Conservation (phyloP, 1,140 invertebrate genomes). For the Schlechtendalia chinensis region DNA sequence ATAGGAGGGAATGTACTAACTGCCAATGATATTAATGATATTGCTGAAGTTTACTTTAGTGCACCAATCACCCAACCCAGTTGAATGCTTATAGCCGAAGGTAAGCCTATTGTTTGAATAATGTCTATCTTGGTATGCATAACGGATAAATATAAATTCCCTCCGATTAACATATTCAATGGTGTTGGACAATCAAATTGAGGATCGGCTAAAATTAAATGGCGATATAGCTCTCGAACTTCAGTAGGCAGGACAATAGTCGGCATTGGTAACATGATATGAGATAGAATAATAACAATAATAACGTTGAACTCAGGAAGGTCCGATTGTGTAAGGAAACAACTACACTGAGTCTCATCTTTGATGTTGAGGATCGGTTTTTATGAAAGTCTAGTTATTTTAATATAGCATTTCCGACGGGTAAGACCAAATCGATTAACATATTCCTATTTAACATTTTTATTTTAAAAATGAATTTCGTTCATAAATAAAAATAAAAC, state of each 20-base stretch:
- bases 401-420: background rate
- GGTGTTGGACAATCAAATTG: background rate
- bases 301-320: background rate
- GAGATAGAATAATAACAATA: background rate
- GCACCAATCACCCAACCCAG: background rate
- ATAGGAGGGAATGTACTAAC: background rate
- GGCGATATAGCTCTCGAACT: background rate
- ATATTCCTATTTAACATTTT: too few relatives aligned
- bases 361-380: background rate
- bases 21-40: background rate
- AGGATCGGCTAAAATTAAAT: slow-evolving; percentile 8
- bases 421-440: background rate
- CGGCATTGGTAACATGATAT: background rate
- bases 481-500: too few relatives aligned
- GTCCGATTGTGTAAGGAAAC: background rate
- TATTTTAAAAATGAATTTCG: too few relatives aligned
- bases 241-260: background rate
- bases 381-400: background rate
- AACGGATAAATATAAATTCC: background rate
- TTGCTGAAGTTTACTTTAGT: background rate
- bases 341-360: background rate
- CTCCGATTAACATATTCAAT: background rate
- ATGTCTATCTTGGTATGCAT: background rate
- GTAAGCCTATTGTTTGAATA: background rate
- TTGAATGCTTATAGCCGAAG: background rate